Evolutionary conservation across 1,140 invertebrate genomes (phyloP).

Genomic region (Eumaeus atala): DNA sequence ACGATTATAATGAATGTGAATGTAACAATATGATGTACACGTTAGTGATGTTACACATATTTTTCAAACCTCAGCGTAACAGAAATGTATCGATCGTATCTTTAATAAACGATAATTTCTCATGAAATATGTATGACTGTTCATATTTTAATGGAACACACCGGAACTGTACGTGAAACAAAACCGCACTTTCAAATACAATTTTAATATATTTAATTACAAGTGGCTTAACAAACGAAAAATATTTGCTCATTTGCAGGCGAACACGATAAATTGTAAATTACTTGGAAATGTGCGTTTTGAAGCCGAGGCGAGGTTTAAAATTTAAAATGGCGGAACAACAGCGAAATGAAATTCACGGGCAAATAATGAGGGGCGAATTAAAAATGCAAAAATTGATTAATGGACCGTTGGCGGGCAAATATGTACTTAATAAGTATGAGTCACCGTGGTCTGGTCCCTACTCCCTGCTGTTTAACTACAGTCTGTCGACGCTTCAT

Average conservation of each 20-base stretch:
- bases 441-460: conserved; percentile 32
- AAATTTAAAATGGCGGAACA: conserved; percentile 63
- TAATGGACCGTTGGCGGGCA: conserved; percentile 62
- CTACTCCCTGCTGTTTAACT: background rate
- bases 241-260: conserved; percentile 71
- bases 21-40: too few relatives aligned
- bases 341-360: conserved; percentile 65
- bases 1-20: too few relatives aligned
- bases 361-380: conserved; percentile 69
- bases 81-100: too few relatives aligned
- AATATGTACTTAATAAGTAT: conserved; percentile 64
- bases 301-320: conserved; percentile 47
- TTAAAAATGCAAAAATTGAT: conserved; percentile 74
- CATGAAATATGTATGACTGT: conserved; percentile 27
- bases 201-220: conserved; percentile 68
- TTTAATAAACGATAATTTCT: background rate
- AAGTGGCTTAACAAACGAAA: conserved; percentile 69
- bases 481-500: too few relatives aligned
- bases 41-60: too few relatives aligned
- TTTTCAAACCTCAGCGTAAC: background rate
- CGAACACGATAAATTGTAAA: conserved; percentile 71
- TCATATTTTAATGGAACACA: conserved; percentile 36
- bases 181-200: conserved; percentile 60
- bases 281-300: conserved; percentile 69
- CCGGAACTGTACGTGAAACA: conserved; percentile 40